A percentile compares a stretch with the other conserved stretches of the same genome.
phyloP scores from a whole-genome alignment of 2,888 invertebrate genomes.

The Lepidocyrtinus sp. region DNA sequence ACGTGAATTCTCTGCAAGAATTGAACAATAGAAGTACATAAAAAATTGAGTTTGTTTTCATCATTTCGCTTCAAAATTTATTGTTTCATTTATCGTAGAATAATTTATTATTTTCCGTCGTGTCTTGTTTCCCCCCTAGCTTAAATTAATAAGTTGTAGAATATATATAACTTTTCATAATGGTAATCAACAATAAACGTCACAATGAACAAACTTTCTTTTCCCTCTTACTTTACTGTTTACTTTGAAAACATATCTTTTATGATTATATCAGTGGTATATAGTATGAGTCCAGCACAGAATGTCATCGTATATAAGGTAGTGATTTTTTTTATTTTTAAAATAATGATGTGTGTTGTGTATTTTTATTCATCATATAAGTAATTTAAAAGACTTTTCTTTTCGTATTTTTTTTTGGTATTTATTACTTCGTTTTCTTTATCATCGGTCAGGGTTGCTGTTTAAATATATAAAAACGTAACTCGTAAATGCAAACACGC shows the following conservation, averaged over 20 bases:
- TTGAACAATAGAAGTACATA: too few relatives aligned
- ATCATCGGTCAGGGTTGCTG: constrained; percentile 1
- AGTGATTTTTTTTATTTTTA: not conserved
- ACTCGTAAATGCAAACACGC: constrained; percentile 4
- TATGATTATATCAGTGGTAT: constrained; percentile 17
- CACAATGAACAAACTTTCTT: constrained; percentile 16
- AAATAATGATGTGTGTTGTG: constrained; percentile 7
- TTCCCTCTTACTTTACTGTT: not conserved
- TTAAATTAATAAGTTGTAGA: constrained; percentile 9
- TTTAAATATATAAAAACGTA: not conserved
- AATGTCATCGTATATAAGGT: constrained; percentile 20
- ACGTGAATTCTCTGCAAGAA: too few relatives aligned
- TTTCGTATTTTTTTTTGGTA: not conserved
- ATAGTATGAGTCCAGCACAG: constrained; percentile 51
- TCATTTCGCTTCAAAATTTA: constrained; percentile 8
- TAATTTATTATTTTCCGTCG: constrained; percentile 13
- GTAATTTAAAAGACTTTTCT: constrained; percentile 3
- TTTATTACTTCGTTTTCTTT: constrained; percentile 6
- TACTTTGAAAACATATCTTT: not conserved
- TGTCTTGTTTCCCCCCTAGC: constrained; percentile 16
- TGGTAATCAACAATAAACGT: constrained; percentile 14
- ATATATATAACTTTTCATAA: constrained; percentile 2
- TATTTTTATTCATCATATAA: constrained; percentile 4
- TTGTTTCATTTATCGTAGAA: constrained; percentile 23
- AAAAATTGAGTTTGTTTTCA: not conserved